Base-by-base conservation (phyloP, 2,888 invertebrate genomes). In the Polyommatus iphigenia region DNA sequence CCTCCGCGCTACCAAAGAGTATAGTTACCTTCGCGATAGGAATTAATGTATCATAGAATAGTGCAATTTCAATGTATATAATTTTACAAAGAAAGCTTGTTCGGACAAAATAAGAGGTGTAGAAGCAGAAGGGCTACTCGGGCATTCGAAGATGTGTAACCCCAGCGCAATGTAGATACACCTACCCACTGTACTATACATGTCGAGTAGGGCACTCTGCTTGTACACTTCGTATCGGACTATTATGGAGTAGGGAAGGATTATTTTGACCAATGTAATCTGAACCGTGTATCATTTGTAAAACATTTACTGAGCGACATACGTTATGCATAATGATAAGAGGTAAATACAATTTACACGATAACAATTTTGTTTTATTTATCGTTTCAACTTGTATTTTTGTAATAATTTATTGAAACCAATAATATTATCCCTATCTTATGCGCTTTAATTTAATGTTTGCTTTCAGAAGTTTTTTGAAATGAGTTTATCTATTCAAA, bases 281-380 rank as follows among this genome's bases (percentile, higher is more conserved):
- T 87, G 91, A 89, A 89, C 86, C 88, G 90, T 93, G 89, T 93
- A 92, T 91, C 89, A 91, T 90, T 92, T 93, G 93, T 93, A 91
- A 91, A 92, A 87, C 85, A 86, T 90, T 91, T 90, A 87, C 88
- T 87, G 88, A 90, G 54, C 90, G 89, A 87, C 88, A 85, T 90
- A 87, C 88, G 91, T 91, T 89, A 84, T 89, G 92, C 92, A 89
- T 92, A 87, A 90, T 89, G 91, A 88, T 93, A 92, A 91, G 89
- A 91, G 87, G 93, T 94, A 94, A 94, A 94, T 94, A 93, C 93
- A 93, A 93, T 93, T 93, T 93, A 93, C 93, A 93, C 92, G 87
- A 93, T 90, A 82, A 81, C 76, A 10, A 32, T 78, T 46, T 86
- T 83, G 89, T 92, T 92, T 92, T 84, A 92, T 91, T 92, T 77